phyloP scores from a whole-genome alignment of 1,140 invertebrate genomes.

The Brachionus manjavacas region DNA sequence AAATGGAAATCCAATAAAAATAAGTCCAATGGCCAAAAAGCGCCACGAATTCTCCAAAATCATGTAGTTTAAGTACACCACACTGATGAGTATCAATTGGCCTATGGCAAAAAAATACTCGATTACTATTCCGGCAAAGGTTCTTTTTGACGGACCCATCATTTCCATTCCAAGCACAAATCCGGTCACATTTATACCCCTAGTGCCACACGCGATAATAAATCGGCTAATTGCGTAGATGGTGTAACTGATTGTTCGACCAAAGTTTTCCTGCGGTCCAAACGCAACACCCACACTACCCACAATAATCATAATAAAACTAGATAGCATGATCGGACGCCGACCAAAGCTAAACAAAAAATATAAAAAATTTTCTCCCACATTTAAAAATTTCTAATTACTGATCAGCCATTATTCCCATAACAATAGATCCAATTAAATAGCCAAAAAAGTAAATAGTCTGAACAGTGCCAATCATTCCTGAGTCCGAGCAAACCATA shows the following conservation, averaged over 20 bases:
- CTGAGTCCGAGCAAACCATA: not conserved
- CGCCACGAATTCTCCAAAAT: slow-evolving; percentile 10
- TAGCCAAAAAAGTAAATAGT: slow-evolving; percentile 37
- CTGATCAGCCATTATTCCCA: slow-evolving; percentile 41
- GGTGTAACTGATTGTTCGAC: not conserved
- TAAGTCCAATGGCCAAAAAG: not conserved
- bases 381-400: not conserved
- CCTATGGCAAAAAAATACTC: slow-evolving; percentile 43
- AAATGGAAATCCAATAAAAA: slow-evolving; percentile 26
- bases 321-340: slow-evolving; percentile 17
- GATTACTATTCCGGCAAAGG: slow-evolving; percentile 30
- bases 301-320: slow-evolving; percentile 20
- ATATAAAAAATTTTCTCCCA: not conserved
- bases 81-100: slow-evolving; percentile 12
- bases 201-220: slow-evolving; percentile 19
- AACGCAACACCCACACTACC: not conserved
- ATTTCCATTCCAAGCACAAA: slow-evolving; percentile 42
- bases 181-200: slow-evolving; percentile 39
- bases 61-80: slow-evolving; percentile 25
- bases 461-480: not conserved
- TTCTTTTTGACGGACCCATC: not conserved
- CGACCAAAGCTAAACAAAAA: slow-evolving; percentile 16
- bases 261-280: slow-evolving; percentile 10
- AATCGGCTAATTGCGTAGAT: not conserved
- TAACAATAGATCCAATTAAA: slow-evolving; percentile 37